Evolutionary conservation across 2,888 invertebrate genomes (phyloP).

Genomic region (Epistrophella euchroma): DNA sequence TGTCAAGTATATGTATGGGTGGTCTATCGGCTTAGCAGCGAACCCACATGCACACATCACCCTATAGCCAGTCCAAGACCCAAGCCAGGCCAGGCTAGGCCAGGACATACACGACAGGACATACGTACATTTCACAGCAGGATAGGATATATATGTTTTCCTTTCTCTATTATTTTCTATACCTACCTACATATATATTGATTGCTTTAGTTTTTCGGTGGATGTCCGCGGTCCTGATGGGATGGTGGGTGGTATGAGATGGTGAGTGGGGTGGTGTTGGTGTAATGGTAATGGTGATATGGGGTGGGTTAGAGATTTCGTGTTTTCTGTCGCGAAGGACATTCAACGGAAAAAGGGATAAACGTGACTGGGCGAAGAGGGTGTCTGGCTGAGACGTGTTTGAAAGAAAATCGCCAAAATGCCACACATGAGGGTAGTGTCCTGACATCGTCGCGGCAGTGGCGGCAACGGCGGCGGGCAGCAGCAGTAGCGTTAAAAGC

Average conservation of each 20-base stretch:
- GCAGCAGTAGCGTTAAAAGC: constrained; percentile 33
- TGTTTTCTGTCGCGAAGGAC: constrained; percentile 73
- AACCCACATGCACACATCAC: constrained; percentile 66
- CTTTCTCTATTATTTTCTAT: constrained; percentile 74
- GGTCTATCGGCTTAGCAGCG: constrained; percentile 74
- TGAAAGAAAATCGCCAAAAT: constrained; percentile 74
- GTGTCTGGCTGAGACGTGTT: constrained; percentile 54
- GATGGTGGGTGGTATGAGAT: constrained; percentile 26
- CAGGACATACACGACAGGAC: constrained; percentile 47
- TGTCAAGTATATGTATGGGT: constrained; percentile 75
- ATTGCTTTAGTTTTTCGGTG: constrained; percentile 75
- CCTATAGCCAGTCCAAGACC: not conserved
- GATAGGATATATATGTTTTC: constrained; percentile 67
- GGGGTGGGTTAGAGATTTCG: constrained; percentile 59
- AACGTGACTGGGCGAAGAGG: constrained; percentile 54
- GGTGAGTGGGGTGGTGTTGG: constrained; percentile 13
- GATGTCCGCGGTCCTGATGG: constrained; percentile 56
- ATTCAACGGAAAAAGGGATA: constrained; percentile 73
- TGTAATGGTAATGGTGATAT: constrained; percentile 6
- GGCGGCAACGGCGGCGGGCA: constrained; percentile 29
- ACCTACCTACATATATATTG: constrained; percentile 69
- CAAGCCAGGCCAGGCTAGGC: constrained; percentile 9
- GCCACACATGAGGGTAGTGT: constrained; percentile 70
- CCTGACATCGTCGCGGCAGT: constrained; percentile 50
- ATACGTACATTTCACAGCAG: constrained; percentile 66